Evolutionary conservation across 2,113 vertebrate species (phyloP).

Genomic region (Cricetomys ansorgei): DNA sequence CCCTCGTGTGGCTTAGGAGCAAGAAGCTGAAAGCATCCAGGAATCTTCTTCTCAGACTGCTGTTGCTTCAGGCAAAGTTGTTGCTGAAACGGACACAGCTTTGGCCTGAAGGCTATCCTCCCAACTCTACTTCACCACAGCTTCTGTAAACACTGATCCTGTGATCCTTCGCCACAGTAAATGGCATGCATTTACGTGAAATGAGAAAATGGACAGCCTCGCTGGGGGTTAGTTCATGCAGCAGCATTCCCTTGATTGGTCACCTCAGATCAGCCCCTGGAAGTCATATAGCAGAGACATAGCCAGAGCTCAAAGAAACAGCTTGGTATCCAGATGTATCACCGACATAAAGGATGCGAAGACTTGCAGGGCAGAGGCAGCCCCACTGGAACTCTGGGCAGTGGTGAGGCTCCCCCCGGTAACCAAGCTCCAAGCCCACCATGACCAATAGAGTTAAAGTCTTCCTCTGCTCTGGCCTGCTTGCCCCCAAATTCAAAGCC

Average conservation of each 20-base stretch:
- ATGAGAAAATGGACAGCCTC: background rate
- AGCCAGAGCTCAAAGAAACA: slow-evolving; percentile 19
- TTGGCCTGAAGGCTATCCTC: background rate
- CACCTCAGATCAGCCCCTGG: background rate
- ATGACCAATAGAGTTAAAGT: background rate
- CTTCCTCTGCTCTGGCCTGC: no score
- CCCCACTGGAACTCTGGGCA: background rate
- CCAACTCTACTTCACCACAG: background rate
- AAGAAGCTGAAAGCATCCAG: background rate
- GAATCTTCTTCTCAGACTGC: background rate
- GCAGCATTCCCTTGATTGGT: background rate
- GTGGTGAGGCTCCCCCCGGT: background rate
- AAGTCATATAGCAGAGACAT: background rate
- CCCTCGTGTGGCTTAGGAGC: background rate
- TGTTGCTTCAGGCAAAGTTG: background rate
- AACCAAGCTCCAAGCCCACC: background rate
- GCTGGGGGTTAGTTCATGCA: background rate
- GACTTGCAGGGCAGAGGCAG: background rate
- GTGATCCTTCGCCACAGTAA: background rate
- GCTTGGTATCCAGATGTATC: background rate
- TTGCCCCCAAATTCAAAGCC: background rate
- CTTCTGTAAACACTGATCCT: background rate
- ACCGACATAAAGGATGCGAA: slow-evolving; percentile 1
- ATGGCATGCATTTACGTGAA: no score
- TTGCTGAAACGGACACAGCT: background rate